Base-by-base conservation (phyloP, 37 sponge, comb jelly and placozoan genomes). In the Tethya wilhelma region DNA sequence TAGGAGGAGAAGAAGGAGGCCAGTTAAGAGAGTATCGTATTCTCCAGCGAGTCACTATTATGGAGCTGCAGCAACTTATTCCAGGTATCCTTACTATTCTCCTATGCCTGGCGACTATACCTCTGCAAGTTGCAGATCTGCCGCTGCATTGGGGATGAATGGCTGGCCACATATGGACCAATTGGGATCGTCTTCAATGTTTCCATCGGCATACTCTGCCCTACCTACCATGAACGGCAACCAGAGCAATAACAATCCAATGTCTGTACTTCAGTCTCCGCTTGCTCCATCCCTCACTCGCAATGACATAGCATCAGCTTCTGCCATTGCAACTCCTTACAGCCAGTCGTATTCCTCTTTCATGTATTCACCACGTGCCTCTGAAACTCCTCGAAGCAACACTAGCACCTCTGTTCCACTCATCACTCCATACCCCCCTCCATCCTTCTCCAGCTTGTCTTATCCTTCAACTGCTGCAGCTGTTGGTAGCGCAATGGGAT, bases 1-100 rank as follows among this genome's bases (percentile, higher is more conserved):
- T 70, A 67, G 91, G 22, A 79, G 95, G 17, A 63, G 95, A 38
- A 68, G 95, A 39, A 84, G 95, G 30, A 83, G 95, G 8, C 95
- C 95, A 1, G 89, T 94, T 11, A 94, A 90, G 82, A 72, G 84
- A 19, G 80, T 79, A 19, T 32, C 79, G 40, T 70, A 64, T 55
- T 71, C 65, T 56, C 57, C 87, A 38, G 40, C 69, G 1, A n/a
- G n/a, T n/a, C n/a, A n/a, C n/a, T 69, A 69, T 69, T 19, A 43
- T 40, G n/a, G 72, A 42, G 30, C 62, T 20, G 58, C 43, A 12
- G 29, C 65, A 17, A 33, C 25, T 26, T 67, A 44, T 32, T 4
- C 63, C 33, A 38, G 49, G 6, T 59, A 62, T 33, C 78, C 64
- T 44, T 77, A 77, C 62, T 70, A 38, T 39, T 0, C 38, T 55